These are phyloP conservation scores for Bettongia penicillata DNA, from an alignment of 2,113 vertebrate genomes.

Conservation along the genomic window DNA sequence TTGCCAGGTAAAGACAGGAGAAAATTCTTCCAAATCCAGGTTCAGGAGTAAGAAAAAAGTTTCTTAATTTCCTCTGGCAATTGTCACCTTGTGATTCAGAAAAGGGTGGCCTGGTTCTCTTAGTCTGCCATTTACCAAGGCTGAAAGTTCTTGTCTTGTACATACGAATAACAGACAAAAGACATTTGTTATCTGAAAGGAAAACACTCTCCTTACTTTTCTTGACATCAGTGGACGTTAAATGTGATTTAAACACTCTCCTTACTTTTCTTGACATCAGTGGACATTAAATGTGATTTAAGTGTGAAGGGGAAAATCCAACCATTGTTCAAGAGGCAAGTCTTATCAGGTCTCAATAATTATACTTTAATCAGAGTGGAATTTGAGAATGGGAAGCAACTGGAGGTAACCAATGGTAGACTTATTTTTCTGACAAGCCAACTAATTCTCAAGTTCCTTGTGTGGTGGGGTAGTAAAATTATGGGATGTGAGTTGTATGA, in stretches of 20 bases:
- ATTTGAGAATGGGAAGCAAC: constrained; percentile 9
- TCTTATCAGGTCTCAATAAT: background rate
- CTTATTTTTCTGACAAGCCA: background rate
- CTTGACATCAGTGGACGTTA: background rate
- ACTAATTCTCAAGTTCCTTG: background rate
- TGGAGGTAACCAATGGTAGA: background rate
- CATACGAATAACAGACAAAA: background rate
- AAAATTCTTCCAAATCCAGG: constrained; percentile 9
- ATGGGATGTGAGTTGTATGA: background rate
- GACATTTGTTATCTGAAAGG: background rate
- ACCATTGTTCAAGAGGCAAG: background rate
- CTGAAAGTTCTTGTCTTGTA: background rate
- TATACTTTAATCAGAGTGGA: background rate
- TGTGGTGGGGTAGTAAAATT: background rate
- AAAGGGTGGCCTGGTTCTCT: background rate
- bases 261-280: background rate
- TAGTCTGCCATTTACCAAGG: background rate
- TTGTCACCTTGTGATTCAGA: background rate
- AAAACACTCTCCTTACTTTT: background rate
- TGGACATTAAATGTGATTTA: background rate
- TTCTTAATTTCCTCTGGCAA: constrained; percentile 7
- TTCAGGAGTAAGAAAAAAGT: background rate
- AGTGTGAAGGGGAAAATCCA: background rate
- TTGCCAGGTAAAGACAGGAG: constrained; percentile 25
- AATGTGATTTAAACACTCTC: background rate